Conservation (phyloP, 2,113 vertebrate genomes). For the Dromaius novaehollandiae region DNA sequence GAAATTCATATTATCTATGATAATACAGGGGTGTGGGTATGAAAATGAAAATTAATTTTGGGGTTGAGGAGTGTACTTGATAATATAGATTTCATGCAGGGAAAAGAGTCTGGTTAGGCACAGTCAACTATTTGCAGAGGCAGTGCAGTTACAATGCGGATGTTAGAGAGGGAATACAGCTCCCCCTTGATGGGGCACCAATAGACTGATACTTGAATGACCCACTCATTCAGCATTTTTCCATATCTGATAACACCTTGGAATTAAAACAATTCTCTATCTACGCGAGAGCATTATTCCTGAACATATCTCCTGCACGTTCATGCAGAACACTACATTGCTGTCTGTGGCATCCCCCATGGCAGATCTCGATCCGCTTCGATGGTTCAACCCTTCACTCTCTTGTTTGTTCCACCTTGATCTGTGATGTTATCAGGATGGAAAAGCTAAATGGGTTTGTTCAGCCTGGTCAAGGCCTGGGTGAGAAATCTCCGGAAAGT, state of each 20-base stretch:
- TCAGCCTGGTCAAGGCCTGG: background rate
- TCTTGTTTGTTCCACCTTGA: background rate
- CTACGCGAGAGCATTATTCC: background rate
- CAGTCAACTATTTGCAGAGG: conserved; percentile 27
- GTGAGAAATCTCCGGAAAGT: background rate
- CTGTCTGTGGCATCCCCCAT: background rate
- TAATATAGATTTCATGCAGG: background rate
- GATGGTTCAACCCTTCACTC: background rate
- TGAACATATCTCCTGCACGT: background rate
- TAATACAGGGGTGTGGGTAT: background rate
- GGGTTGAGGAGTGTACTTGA: background rate
- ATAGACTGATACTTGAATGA: background rate
- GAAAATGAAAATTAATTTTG: background rate
- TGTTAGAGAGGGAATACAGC: background rate
- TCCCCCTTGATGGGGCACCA: background rate
- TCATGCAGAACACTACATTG: conserved; percentile 21
- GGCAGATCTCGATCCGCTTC: background rate
- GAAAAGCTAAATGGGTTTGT: background rate
- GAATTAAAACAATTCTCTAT: conserved; percentile 21
- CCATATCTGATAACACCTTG: conserved; percentile 48
- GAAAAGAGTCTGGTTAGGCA: background rate
- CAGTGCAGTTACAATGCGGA: background rate
- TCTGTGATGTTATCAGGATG: background rate
- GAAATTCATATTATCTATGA: background rate
- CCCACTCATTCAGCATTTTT: conserved; percentile 36